Percentiles rank a stretch among this genome's conserved stretches.
Evolutionary conservation across 2,888 invertebrate genomes (phyloP).

Genomic region (Agrilus mali): DNA sequence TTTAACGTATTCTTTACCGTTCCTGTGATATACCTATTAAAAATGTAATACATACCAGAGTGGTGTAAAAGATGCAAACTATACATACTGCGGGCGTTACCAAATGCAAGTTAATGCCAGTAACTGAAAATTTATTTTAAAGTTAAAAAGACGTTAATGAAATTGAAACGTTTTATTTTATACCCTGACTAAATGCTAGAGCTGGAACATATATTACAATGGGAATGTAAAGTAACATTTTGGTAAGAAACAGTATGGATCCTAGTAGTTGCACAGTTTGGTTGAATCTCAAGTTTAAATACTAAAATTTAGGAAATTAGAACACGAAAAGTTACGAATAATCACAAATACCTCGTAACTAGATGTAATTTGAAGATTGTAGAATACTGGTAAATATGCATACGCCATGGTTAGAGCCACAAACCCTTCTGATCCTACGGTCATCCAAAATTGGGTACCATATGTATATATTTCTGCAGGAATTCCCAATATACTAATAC

Average conservation of each 20-base stretch:
- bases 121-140: conserved; percentile 45
- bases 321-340: conserved; percentile 24
- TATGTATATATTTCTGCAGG: conserved; percentile 68
- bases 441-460: conserved; percentile 59
- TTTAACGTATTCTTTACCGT: background rate
- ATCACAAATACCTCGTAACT: conserved; percentile 53
- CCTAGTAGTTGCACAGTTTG: conserved; percentile 55
- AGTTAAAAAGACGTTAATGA: background rate
- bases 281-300: conserved; percentile 54
- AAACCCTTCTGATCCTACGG: conserved; percentile 49
- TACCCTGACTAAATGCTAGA: conserved; percentile 72
- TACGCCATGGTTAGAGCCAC: conserved; percentile 49
- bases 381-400: conserved; percentile 61
- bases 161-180: conserved; percentile 2
- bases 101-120: conserved; percentile 67
- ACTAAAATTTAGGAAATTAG: conserved; percentile 32
- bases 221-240: conserved; percentile 67
- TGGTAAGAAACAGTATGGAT: conserved; percentile 54
- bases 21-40: background rate
- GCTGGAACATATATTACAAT: conserved; percentile 83
- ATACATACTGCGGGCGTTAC: conserved; percentile 68
- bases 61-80: conserved; percentile 89
- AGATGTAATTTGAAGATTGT: conserved; percentile 58
- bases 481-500: conserved; percentile 57
- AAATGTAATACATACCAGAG: conserved; percentile 50